These are phyloP conservation scores for Nansenia antarctica DNA, from an alignment of 2,113 vertebrate genomes.

Conservation along the genomic window DNA sequence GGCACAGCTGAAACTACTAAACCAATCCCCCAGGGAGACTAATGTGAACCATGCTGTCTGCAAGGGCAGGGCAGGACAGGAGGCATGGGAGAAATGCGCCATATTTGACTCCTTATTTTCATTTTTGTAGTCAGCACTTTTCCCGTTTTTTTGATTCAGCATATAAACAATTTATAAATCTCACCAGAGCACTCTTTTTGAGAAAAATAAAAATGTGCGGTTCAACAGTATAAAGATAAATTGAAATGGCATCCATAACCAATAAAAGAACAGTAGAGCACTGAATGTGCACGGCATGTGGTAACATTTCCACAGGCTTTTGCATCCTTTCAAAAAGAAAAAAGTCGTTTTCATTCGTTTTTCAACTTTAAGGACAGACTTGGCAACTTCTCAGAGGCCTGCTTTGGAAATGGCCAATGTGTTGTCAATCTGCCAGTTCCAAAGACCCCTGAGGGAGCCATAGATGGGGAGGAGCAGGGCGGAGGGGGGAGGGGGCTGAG, in stretches of 20 bases:
- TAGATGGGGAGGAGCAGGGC: background rate
- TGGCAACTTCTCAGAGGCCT: slow-evolving; percentile 29
- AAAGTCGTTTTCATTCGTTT: slow-evolving; percentile 34
- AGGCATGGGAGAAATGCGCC: background rate
- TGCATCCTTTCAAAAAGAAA: slow-evolving; percentile 3
- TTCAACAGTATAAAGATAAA: background rate
- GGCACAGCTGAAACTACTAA: slow-evolving; percentile 41
- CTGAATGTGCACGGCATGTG: slow-evolving; percentile 14
- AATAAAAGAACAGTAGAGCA: slow-evolving; percentile 13
- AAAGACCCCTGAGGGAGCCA: slow-evolving; percentile 29
- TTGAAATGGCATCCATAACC: slow-evolving; percentile 14
- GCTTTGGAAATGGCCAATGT: slow-evolving; percentile 38
- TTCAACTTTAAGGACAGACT: slow-evolving; percentile 25
- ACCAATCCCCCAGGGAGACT: slow-evolving; percentile 21
- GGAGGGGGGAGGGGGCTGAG: background rate
- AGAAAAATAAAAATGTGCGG: too few relatives aligned
- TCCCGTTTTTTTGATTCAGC: slow-evolving; percentile 1
- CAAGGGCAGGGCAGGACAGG: background rate
- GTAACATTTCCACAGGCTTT: slow-evolving; percentile 25
- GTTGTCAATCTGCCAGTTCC: slow-evolving; percentile 46
- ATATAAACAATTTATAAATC: slow-evolving; percentile 5
- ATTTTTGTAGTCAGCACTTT: slow-evolving; percentile 8
- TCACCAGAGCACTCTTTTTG: slow-evolving; percentile 11
- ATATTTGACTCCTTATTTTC: slow-evolving; percentile 10
- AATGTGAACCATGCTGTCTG: slow-evolving; percentile 10